Evolutionary conservation across 2,113 vertebrate species (phyloP), one percentile per base, ranked within the genome.

Genomic region (Apodemus speciosus): DNA sequence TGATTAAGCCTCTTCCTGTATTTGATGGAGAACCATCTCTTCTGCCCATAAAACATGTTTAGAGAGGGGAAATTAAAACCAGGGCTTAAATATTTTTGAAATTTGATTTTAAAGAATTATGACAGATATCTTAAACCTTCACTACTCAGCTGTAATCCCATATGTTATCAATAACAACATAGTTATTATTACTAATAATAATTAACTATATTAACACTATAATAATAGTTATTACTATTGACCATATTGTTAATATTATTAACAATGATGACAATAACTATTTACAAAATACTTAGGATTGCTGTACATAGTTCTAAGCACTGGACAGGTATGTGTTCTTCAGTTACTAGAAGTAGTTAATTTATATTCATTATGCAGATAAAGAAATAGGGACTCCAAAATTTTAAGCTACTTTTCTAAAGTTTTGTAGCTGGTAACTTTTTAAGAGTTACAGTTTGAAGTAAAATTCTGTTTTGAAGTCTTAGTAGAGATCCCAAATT

Each of bases 81-180:
- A 43, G 64, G 18, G 23, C 60, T 83, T 30, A 83, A 94, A 79
- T 23, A 32, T 21, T 88, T 93, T 80, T 69, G 4, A 93, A 58
- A 90, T 92, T 62, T 77, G 43, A 53, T 77, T 46, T 60, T 89
- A 64, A 94, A 69, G 46, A 81, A 6, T 58, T 84, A 58, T 64
- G 30, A 56, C 40, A 92, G 62, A n/a, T 72, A 43, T 68, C 30
- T 27, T 9, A 0, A 62, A 56, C 56, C n/a, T 46, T 84, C 35
- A 53, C 1, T 62, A 27, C 2, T 85, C 38, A 66, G 20, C 85
- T 51, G 68, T 56, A 35, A 90, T 32, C 27, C 79, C 21, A 64
- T 69, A n/a, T 60, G 21, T 62, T 83, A 62, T 38, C 4, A 64
- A 13, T 40, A 13, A 71, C 76, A 85, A 73, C 46, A 69, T 15